These are phyloP conservation scores for Dendrocopos noguchii DNA, from an alignment of 2,113 vertebrate species.

Conservation along the genomic window DNA sequence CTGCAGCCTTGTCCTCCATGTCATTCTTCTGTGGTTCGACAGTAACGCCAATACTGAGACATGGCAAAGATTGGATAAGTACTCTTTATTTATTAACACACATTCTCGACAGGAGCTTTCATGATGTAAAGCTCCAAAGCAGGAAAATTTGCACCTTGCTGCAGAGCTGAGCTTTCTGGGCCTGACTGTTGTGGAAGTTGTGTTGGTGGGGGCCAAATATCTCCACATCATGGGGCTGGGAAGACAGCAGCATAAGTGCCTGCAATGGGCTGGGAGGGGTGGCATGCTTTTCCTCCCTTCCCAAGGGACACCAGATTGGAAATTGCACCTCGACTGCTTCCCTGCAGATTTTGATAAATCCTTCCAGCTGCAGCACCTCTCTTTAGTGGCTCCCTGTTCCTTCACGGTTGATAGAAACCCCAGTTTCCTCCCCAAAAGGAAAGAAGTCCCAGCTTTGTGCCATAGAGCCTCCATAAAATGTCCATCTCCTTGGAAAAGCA, in stretches of 20 bases:
- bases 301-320: background rate
- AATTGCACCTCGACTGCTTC: background rate
- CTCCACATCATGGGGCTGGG: rapidly evolving
- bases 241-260: background rate
- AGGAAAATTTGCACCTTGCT: background rate
- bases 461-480: background rate
- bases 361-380: background rate
- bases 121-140: background rate
- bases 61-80: background rate
- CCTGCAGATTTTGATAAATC: background rate
- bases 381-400: background rate
- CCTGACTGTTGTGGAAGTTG: rapidly evolving
- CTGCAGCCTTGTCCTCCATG: background rate
- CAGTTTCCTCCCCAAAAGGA: background rate
- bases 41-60: background rate
- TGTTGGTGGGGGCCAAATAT: background rate
- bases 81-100: background rate
- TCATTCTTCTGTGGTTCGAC: background rate
- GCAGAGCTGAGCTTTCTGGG: background rate
- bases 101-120: background rate
- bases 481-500: background rate
- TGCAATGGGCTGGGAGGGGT: background rate
- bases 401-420: background rate
- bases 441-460: background rate
- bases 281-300: rapidly evolving